Evolutionary conservation across 2,888 invertebrate genomes (phyloP), one percentile per base, ranked within the genome.

Genomic region (Stomorhina lunata): DNA sequence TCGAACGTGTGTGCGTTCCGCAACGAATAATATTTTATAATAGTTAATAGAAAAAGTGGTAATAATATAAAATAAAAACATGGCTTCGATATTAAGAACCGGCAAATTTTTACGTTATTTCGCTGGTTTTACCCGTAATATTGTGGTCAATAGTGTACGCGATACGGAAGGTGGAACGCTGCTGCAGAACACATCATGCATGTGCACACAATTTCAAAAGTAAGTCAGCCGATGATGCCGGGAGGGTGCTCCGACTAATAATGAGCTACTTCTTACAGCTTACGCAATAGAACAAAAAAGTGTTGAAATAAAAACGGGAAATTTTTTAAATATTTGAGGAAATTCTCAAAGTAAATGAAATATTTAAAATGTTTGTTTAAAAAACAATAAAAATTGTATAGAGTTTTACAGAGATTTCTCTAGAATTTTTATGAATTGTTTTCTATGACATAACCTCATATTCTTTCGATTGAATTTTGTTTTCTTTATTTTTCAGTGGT

Each of bases 91-190:
- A 80, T 84, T 91, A 48, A 93, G 95, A 86, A 95, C 95, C 69
- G 95, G 95, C 37, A 95, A 95, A 91, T 94, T 95, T 91, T 93
- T 95, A 84, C 93, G 95, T 85, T 94, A 95, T 90, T 94, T 95
- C 88, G 94, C 94, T 84, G 94, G 94, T 87, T 94, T 95, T 86
- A 94, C 95, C 43, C 92, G 94, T 86, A 95, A 94, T 86, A 92
- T 95, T 55, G 93, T 95, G 61, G 91, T 94, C 37, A 95, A 94
- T 89, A 92, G 94, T 15, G 93, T 94, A 2, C 93, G 94, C 85
- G 94, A 94, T 86, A 92, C 93, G 84, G 95, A 95, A 89, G 79
- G 84, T 48, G 92, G 92, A 25, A 93, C 92, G 89, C 91, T 94
- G 32, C 87, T 93, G 20, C 92, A 92, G 85, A 91, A 90, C 78